These are phyloP conservation scores for Betta splendens DNA, from an alignment of 2,797 vertebrate species.

Conservation along the genomic window DNA sequence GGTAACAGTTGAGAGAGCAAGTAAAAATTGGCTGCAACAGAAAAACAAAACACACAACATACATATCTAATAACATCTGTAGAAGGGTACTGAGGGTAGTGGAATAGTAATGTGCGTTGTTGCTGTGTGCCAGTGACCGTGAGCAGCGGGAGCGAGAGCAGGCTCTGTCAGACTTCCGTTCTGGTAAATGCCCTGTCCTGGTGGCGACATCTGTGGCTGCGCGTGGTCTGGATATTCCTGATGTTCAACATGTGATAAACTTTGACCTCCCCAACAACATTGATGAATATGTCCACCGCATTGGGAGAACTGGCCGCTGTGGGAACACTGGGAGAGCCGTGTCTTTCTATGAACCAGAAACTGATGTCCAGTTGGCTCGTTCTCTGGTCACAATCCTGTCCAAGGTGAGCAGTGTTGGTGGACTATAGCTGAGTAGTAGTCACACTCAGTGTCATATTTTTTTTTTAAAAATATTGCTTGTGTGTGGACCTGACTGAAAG, in stretches of 20 bases:
- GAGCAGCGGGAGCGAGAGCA: constrained; percentile 90
- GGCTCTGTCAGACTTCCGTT: constrained; percentile 89
- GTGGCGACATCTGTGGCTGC: constrained; percentile 95
- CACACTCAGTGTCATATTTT: too few relatives aligned
- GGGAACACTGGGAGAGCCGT: constrained; percentile 90
- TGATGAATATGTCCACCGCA: constrained; percentile 95
- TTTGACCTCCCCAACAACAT: constrained; percentile 90
- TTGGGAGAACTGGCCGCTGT: constrained; percentile 94
- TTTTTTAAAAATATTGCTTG: too few relatives aligned
- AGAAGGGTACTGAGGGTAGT: too few relatives aligned
- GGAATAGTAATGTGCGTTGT: rapidly evolving
- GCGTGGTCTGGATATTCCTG: constrained; percentile 93
- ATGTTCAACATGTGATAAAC: constrained; percentile 94
- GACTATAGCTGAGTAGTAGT: not conserved
- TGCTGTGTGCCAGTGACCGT: constrained; percentile 81
- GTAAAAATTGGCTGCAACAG: too few relatives aligned
- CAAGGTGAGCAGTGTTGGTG: constrained; percentile 69
- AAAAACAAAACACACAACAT: too few relatives aligned
- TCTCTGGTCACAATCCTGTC: constrained; percentile 87
- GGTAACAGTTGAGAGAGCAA: too few relatives aligned
- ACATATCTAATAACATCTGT: too few relatives aligned
- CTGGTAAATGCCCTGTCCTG: constrained; percentile 87
- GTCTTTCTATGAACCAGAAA: constrained; percentile 87
- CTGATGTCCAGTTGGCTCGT: constrained; percentile 72
- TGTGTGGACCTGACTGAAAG: constrained; percentile 65